Evolutionary conservation across 1,140 invertebrate species (phyloP), one percentile per base, ranked within the genome.

Genomic region (Neuroterus valhalla): DNA sequence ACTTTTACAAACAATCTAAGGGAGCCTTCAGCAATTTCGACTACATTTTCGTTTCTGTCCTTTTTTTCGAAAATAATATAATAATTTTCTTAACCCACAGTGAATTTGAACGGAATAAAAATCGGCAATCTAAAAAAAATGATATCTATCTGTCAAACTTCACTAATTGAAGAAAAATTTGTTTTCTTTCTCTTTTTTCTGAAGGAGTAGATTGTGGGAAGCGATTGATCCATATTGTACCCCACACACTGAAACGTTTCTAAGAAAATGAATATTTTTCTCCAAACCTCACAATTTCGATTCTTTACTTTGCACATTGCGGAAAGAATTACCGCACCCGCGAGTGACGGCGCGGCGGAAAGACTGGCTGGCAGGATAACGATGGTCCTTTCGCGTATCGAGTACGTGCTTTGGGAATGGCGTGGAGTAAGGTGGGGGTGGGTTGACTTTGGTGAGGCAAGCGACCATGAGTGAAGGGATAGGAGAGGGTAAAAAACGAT

Each of bases 401-500:
- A 38, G 55, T 38, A 62, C 55, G 31, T 38, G 55, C 55, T 62
- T 62, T 62, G 55, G 55, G 55, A 23, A 62, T 62, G 55, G 55
- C 26, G 55, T 62, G 31, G 31, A 62, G 55, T 31, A 26, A 62
- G 31, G 55, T 62, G 55, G 55, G 55, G 55, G 55, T 23, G 55
- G 55, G 55, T 62, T 62, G 55, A 62, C 55, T 62, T 62, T 62
- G 55, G 55, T 31, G 55, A 31, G 55, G 55, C 21, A 62, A 62
- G 55, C 55, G 55, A 62, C 55, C 55, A 31, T 62, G 55, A 62
- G 55, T 62, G 55, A 62, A 62, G 55, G 55, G 55, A 62, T 23
- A 62, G 21, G 55, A 62, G 55, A 62, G 55, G 55, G 55, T 62
- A 62, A 62, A 62, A 62, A 62, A 62, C 55, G 55, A 62, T 62